Evolutionary conservation across 2,113 vertebrate species (phyloP), one percentile per base, ranked within the genome.

Genomic region (Lagopus leucura): DNA sequence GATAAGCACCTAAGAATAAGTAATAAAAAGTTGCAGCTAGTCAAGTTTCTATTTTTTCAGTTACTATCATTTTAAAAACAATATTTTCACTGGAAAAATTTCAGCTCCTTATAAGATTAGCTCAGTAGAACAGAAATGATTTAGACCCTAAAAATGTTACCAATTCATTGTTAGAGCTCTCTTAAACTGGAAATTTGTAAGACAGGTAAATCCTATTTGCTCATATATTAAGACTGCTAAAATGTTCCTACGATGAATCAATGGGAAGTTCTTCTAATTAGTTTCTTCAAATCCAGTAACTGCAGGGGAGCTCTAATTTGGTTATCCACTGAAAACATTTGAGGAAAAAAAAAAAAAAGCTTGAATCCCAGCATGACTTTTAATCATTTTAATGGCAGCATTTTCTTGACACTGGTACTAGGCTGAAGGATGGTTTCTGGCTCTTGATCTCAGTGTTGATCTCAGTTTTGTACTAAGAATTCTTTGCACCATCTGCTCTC

Each of bases 241-340:
- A 73, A 88, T 55, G 55, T 76, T 74, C 78, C 75, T 66, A 32
- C 79, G 89, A 93, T 82, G 81, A 94, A 90, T 89, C 89, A 91
- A 88, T 75, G 52, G 82, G 43, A 96, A 88, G 73, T 75, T 89
- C 58, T 86, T 82, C 71, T 86, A 86, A 91, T 92, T 88, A 78
- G 78, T 65, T 76, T 13, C 80, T 86, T 81, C 87, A 92, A 86
- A 92, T 61, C 61, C 72, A 94, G 65, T 54, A 91, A 69, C 85
- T 92, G 79, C 69, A 91, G 91, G 79, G 91, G 69, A 86, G 48
- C 57, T 94, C 65, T 86, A 71, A 90, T 83, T 88, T 82, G 30
- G 79, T 83, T 89, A 91, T 64, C 87, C 80, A 83, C 27, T 54
- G 76, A 95, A 96, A 80, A 32, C 6, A 83, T 75, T 82, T 79